A percentile compares a stretch with the other conserved stretches of the same genome.
Evolutionary conservation across 2,113 vertebrate genomes (phyloP).

Genomic region (Galeopterus variegatus): DNA sequence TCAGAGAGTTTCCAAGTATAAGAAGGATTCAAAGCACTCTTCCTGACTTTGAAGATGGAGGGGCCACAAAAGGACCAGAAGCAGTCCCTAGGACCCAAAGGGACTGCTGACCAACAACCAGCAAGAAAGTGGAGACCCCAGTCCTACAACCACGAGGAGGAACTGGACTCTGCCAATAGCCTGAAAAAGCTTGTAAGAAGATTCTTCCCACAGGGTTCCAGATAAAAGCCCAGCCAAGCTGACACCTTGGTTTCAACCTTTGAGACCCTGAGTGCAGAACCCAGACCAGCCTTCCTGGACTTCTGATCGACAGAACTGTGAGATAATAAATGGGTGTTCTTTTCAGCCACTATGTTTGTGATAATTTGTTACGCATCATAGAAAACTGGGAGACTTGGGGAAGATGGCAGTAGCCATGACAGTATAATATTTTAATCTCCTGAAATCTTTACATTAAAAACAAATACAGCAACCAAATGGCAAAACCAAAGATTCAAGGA

Average conservation of each 20-base stretch:
- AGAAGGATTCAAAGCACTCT: neutral
- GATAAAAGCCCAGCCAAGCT: neutral
- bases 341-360: neutral
- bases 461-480: neutral
- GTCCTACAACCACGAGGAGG: neutral
- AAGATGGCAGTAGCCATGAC: neutral
- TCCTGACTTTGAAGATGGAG: neutral
- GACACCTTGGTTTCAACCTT: neutral
- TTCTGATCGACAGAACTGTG: neutral
- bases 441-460: conserved; percentile 47
- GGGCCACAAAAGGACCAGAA: neutral
- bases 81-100: neutral
- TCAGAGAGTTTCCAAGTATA: neutral
- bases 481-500: neutral
- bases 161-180: neutral
- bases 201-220: neutral
- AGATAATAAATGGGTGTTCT: neutral
- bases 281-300: rapidly evolving
- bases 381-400: neutral
- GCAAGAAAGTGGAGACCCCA: neutral
- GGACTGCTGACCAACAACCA: neutral
- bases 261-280: neutral
- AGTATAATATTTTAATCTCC: neutral
- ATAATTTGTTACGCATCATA: neutral
- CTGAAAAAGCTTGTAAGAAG: neutral